Evolutionary conservation across 2,113 vertebrate species (phyloP).

Genomic region (Silurus meridionalis): DNA sequence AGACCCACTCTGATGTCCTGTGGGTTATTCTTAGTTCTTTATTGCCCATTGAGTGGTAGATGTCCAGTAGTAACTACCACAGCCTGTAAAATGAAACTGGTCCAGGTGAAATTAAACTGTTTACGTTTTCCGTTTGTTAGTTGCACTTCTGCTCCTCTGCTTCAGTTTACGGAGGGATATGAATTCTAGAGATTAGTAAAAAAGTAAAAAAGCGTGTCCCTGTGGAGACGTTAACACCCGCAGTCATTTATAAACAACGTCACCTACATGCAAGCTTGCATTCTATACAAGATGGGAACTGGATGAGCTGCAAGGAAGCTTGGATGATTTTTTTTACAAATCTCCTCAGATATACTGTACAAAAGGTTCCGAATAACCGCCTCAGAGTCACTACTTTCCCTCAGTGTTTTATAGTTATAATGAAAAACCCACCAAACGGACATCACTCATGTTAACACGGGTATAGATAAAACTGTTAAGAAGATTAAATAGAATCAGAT

Average conservation of each 20-base stretch:
- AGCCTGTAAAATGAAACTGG: too few species aligned
- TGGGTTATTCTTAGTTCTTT: neutral
- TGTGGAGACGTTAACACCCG: neutral
- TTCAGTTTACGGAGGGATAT: neutral
- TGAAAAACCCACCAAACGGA: neutral
- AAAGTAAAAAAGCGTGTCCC: neutral
- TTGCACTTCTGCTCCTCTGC: neutral
- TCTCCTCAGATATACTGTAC: neutral
- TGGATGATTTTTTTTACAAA: neutral
- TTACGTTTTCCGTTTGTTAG: neutral
- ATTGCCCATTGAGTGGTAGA: neutral
- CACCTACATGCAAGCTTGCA: conserved; percentile 1
- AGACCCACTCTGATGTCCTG: neutral
- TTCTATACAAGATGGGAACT: neutral
- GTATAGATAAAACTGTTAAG: neutral
- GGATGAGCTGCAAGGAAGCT: neutral
- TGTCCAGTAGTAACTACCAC: neutral
- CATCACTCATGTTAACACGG: neutral
- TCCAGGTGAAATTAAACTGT: neutral
- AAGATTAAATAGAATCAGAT: neutral
- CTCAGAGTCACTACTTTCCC: neutral
- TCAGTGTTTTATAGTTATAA: neutral
- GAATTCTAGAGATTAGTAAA: neutral
- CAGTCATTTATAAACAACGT: neutral
- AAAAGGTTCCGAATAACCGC: neutral